Evolutionary conservation across 2,888 invertebrate species (phyloP).

Genomic region (Schizotus pectinicornis): DNA sequence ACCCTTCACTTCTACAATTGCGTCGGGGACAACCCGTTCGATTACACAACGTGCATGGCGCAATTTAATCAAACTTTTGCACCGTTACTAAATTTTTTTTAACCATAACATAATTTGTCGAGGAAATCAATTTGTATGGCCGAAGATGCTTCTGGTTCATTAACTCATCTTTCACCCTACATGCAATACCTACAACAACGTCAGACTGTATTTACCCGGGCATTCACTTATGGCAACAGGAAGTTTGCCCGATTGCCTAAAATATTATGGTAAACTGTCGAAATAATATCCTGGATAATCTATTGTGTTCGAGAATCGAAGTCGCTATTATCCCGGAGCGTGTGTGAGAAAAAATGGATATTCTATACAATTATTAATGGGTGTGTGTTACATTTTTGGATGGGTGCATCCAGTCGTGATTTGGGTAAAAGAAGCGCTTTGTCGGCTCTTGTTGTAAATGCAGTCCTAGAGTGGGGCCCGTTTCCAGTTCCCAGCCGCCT

Average conservation of each 20-base stretch:
- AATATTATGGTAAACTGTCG: conserved; percentile 47
- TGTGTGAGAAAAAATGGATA: conserved; percentile 44
- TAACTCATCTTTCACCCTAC: too few relatives aligned
- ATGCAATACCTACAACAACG: too few relatives aligned
- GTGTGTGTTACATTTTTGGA: conserved; percentile 32
- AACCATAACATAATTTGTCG: too few relatives aligned
- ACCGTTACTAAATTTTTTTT: too few relatives aligned
- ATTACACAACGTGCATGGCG: too few relatives aligned
- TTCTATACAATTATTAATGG: conserved; percentile 47
- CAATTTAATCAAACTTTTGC: too few relatives aligned
- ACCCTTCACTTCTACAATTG: background rate
- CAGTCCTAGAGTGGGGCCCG: conserved; percentile 9
- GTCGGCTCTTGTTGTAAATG: conserved; percentile 10
- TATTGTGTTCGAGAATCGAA: conserved; percentile 38
- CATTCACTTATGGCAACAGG: conserved; percentile 41
- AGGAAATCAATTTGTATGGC: too few relatives aligned
- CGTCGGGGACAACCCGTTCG: background rate
- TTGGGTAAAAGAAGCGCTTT: conserved; percentile 13
- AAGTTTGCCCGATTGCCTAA: conserved; percentile 51
- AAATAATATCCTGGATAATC: conserved; percentile 41
- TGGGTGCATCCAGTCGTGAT: conserved; percentile 42
- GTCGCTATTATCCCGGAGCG: conserved; percentile 44
- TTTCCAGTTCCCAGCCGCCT: conserved; percentile 32
- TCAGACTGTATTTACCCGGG: too few relatives aligned
- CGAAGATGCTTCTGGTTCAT: too few relatives aligned